A percentile compares a stretch with the other conserved stretches of the same genome.
These are phyloP conservation scores for Drosophila orosa DNA, from an alignment of 1,140 invertebrate species.

Conservation along the genomic window DNA sequence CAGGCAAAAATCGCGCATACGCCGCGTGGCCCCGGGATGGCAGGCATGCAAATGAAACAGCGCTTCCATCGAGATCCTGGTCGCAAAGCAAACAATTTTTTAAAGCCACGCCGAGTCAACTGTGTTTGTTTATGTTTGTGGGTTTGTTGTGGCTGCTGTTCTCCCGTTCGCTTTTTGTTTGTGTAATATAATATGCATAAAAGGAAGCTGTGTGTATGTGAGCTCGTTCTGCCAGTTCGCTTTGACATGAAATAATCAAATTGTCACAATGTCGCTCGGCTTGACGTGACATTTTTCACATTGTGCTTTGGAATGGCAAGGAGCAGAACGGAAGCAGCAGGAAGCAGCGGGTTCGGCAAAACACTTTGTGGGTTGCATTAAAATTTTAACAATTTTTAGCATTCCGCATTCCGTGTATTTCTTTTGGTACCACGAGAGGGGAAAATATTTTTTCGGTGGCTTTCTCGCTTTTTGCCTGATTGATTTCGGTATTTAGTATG, in stretches of 20 bases:
- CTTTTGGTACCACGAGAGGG: not conserved
- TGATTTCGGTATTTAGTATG: constrained; percentile 12
- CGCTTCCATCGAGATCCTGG: constrained; percentile 39
- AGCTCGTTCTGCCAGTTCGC: constrained; percentile 20
- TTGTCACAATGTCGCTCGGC: constrained; percentile 58
- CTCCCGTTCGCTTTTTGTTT: constrained; percentile 46
- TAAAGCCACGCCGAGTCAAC: constrained; percentile 48
- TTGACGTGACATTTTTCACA: constrained; percentile 49
- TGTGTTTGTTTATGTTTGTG: constrained; percentile 44
- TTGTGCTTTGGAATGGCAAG: constrained; percentile 1
- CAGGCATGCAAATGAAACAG: constrained; percentile 46
- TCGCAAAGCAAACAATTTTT: constrained; percentile 69
- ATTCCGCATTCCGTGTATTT: constrained; percentile 46
- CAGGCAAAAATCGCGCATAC: constrained; percentile 60
- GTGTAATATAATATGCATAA: constrained; percentile 77
- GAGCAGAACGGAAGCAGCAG: not conserved
- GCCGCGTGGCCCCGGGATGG: constrained; percentile 34
- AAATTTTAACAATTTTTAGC: constrained; percentile 51
- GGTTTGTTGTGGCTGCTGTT: constrained; percentile 41
- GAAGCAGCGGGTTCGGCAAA: constrained; percentile 33
- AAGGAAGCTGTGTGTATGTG: constrained; percentile 48
- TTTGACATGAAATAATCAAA: constrained; percentile 79
- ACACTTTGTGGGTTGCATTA: constrained; percentile 36
- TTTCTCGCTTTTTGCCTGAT: not conserved
- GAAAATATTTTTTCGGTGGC: constrained; percentile 5